Evolutionary conservation across 1,140 invertebrate species (phyloP).

Genomic region (Drosophila novamexicana): DNA sequence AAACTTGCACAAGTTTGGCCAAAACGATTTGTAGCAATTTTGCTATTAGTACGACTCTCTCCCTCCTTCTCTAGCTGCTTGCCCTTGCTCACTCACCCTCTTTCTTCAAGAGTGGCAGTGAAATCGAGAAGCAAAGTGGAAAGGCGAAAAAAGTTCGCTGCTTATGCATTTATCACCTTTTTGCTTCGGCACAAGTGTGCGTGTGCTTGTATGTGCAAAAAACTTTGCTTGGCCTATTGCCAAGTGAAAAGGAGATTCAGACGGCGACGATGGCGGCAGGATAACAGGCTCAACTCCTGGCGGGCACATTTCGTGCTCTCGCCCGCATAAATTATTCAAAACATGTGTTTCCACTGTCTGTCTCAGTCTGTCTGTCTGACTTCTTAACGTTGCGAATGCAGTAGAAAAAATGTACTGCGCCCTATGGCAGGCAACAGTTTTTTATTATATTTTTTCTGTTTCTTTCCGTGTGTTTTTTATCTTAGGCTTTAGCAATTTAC

Average conservation of each 20-base stretch:
- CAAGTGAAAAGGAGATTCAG: constrained; percentile 29
- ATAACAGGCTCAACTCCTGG: constrained; percentile 65
- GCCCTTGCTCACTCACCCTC: background rate
- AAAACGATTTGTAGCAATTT: constrained; percentile 83
- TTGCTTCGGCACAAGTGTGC: constrained; percentile 25
- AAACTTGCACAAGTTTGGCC: constrained; percentile 78
- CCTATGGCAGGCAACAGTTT: constrained; percentile 66
- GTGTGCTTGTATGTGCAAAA: constrained; percentile 39
- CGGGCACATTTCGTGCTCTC: constrained; percentile 75
- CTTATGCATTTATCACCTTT: constrained; percentile 83
- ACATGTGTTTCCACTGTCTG: constrained; percentile 75
- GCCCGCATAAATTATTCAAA: constrained; percentile 83
- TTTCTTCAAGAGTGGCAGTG: background rate
- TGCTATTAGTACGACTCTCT: constrained; percentile 65
- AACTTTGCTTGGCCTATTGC: constrained; percentile 77
- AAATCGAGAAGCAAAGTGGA: constrained; percentile 50
- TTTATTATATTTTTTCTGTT: constrained; percentile 12
- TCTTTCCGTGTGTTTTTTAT: constrained; percentile 52
- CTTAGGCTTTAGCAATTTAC: constrained; percentile 54
- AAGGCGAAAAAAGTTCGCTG: constrained; percentile 75
- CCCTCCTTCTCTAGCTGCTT: constrained; percentile 7
- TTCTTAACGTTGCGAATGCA: constrained; percentile 55
- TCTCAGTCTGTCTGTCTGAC: constrained; percentile 61
- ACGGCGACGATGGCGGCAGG: constrained; percentile 28
- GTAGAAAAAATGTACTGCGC: constrained; percentile 59